These are phyloP conservation scores for Suncus etruscus DNA, from an alignment of 2,113 vertebrate genomes.

Conservation along the genomic window DNA sequence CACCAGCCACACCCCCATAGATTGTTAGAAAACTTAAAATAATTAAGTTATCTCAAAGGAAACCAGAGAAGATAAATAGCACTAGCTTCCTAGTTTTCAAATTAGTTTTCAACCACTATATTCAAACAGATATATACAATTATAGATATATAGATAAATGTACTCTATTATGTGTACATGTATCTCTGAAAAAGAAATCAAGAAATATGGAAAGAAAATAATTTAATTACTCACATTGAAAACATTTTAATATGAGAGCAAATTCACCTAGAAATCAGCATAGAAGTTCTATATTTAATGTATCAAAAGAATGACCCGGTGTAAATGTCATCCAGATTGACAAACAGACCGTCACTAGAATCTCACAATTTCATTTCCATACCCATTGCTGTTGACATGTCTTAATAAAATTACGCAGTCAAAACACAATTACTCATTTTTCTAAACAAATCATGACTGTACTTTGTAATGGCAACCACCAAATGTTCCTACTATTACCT, in stretches of 20 bases:
- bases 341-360: background rate
- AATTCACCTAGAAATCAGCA: background rate
- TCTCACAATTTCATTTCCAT: background rate
- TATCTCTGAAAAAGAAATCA: background rate
- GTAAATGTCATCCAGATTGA: background rate
- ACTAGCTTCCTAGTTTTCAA: background rate
- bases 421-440: background rate
- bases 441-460: background rate
- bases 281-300: background rate
- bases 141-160: background rate
- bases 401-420: slow-evolving; percentile 10
- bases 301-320: background rate
- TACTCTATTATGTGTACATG: background rate
- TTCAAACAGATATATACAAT: background rate
- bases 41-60: background rate
- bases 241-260: background rate
- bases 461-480: background rate
- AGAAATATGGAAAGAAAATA: slow-evolving; percentile 20
- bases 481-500: background rate
- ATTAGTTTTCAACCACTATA: slow-evolving; percentile 14
- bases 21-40: slow-evolving; percentile 20
- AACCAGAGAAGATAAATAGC: background rate
- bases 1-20: too few species aligned
- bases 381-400: background rate
- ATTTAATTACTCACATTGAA: slow-evolving; percentile 7